A percentile compares a stretch with the other conserved stretches of the same genome.
phyloP scores from a whole-genome alignment of 2,888 invertebrate species.

The Spicauda simplicius region DNA sequence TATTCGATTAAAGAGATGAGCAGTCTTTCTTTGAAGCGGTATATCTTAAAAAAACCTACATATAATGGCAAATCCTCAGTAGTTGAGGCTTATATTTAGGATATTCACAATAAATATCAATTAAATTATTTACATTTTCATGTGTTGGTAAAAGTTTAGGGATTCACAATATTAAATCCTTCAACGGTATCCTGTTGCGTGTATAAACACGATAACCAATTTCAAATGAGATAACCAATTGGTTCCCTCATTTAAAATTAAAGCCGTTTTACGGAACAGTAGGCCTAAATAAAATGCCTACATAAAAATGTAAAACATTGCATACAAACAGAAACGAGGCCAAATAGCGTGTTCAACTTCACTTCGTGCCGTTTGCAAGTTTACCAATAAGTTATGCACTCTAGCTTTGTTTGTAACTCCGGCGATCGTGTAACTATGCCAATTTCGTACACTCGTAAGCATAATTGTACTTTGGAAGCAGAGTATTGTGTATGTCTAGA shows the following conservation, averaged over 20 bases:
- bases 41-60: too few relatives aligned
- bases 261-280: background rate
- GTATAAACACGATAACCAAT: too few relatives aligned
- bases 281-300: background rate
- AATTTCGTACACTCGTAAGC: constrained; percentile 22
- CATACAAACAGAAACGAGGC: constrained; percentile 38
- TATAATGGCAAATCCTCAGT: too few relatives aligned
- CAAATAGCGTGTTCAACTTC: constrained; percentile 28
- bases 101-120: too few relatives aligned
- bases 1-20: too few relatives aligned
- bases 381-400: constrained; percentile 41
- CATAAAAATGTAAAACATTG: constrained; percentile 35
- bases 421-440: constrained; percentile 20
- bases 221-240: too few relatives aligned
- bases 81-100: too few relatives aligned
- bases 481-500: background rate
- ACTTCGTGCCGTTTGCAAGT: constrained; percentile 35
- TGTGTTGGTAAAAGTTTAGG: too few relatives aligned
- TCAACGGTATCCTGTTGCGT: too few relatives aligned
- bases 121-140: too few relatives aligned
- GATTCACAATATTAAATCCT: too few relatives aligned
- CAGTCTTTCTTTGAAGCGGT: too few relatives aligned
- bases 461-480: background rate
- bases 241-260: background rate
- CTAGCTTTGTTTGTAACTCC: constrained; percentile 31